phyloP scores from a whole-genome alignment of 2,113 vertebrate genomes.

The Sinocyclocheilus rhinocerous region DNA sequence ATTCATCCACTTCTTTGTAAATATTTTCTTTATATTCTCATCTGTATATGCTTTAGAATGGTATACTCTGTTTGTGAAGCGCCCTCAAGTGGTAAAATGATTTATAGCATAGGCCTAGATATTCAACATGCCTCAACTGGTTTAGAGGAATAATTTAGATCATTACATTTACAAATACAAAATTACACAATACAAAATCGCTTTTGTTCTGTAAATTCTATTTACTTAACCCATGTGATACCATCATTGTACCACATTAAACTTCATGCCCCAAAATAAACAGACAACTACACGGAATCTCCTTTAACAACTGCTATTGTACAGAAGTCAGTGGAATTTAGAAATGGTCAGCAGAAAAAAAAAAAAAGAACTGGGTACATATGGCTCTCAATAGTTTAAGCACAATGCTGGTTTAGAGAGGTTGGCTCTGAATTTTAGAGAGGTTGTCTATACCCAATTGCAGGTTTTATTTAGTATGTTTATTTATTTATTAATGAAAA shows the following conservation, averaged over 20 bases:
- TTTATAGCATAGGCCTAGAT: constrained; percentile 4
- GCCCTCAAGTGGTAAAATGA: constrained; percentile 36
- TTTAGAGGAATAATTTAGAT: not conserved
- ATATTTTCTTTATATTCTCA: too few species aligned
- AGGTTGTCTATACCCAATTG: not conserved
- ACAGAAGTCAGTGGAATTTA: not conserved
- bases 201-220: not conserved
- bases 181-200: too few species aligned
- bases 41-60: too few species aligned
- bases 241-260: not conserved
- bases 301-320: not conserved
- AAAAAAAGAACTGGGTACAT: not conserved
- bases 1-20: not conserved
- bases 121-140: not conserved
- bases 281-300: not conserved
- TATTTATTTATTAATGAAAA: not conserved
- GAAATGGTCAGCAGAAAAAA: not conserved
- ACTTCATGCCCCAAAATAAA: not conserved
- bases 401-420: too few species aligned
- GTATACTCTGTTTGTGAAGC: not conserved
- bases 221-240: not conserved
- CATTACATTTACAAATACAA: not conserved
- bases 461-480: not conserved
- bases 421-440: too few species aligned
- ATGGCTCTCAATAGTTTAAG: not conserved